Conservation (phyloP, 2,113 vertebrate species). For the Riparia riparia region DNA sequence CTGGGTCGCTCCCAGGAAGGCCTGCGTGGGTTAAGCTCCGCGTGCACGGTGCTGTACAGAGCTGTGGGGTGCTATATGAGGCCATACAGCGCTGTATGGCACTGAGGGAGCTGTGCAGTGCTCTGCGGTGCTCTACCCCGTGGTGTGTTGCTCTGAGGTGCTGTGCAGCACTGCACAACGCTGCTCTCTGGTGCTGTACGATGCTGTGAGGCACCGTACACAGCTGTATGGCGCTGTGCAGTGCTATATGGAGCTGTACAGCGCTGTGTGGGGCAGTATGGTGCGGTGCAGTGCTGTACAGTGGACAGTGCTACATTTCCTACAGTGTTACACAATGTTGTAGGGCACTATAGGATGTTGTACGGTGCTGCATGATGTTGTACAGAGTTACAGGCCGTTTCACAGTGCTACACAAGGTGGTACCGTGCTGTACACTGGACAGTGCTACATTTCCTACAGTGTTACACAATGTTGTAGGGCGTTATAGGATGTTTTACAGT, state of each 20-base stretch:
- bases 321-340: not conserved
- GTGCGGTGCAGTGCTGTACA: not conserved
- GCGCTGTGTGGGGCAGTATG: not conserved
- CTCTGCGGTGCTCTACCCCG: not conserved
- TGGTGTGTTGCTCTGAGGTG: not conserved
- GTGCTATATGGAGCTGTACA: fast-evolving
- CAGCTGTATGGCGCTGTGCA: fast-evolving
- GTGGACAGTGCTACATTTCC: not conserved
- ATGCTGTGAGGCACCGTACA: not conserved
- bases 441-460: not conserved
- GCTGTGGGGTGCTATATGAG: fast-evolving
- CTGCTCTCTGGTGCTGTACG: fast-evolving
- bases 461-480: not conserved
- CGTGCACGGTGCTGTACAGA: fast-evolving
- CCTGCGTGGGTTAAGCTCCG: fast-evolving
- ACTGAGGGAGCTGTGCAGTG: not conserved
- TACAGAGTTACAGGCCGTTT: too few relatives aligned
- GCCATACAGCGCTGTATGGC: fast-evolving
- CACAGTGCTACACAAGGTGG: too few relatives aligned
- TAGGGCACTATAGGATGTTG: fast-evolving
- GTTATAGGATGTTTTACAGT: not conserved
- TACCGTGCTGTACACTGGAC: not conserved
- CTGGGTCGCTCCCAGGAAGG: fast-evolving
- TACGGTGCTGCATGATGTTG: not conserved
- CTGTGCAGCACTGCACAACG: not conserved